These are phyloP conservation scores for Lasius fuliginosus DNA, from an alignment of 2,888 invertebrate genomes.

Conservation along the genomic window DNA sequence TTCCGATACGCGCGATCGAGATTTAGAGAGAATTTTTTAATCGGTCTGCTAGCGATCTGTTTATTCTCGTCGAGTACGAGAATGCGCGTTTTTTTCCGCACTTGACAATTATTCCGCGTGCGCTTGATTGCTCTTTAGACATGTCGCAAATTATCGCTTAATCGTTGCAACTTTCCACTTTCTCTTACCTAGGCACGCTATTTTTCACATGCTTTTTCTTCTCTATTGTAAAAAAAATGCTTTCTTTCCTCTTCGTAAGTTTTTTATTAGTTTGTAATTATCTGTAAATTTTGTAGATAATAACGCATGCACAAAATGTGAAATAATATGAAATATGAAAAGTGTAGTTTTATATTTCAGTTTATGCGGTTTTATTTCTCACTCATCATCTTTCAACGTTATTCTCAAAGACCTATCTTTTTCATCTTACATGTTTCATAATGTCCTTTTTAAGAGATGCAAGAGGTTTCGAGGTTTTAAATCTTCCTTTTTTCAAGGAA, in stretches of 20 bases:
- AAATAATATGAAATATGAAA: not conserved
- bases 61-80: not conserved
- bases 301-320: not conserved
- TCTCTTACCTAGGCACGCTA: not conserved
- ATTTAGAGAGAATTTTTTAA: slow-evolving; percentile 14
- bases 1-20: slow-evolving; percentile 23
- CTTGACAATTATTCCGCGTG: not conserved
- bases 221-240: not conserved
- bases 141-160: not conserved
- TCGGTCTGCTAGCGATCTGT: not conserved
- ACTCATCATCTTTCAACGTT: not conserved
- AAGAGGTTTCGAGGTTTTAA: not conserved
- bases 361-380: not conserved
- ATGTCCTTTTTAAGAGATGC: slow-evolving; percentile 5
- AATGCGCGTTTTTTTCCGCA: not conserved
- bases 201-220: not conserved
- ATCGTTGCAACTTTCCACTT: not conserved
- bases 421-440: not conserved
- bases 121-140: not conserved
- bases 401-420: not conserved
- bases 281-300: not conserved
- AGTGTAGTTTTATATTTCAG: not conserved
- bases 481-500: not conserved
- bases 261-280: not conserved
- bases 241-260: not conserved